Base-by-base conservation (phyloP, 2,113 vertebrate genomes). In the Pelecanus crispus region DNA sequence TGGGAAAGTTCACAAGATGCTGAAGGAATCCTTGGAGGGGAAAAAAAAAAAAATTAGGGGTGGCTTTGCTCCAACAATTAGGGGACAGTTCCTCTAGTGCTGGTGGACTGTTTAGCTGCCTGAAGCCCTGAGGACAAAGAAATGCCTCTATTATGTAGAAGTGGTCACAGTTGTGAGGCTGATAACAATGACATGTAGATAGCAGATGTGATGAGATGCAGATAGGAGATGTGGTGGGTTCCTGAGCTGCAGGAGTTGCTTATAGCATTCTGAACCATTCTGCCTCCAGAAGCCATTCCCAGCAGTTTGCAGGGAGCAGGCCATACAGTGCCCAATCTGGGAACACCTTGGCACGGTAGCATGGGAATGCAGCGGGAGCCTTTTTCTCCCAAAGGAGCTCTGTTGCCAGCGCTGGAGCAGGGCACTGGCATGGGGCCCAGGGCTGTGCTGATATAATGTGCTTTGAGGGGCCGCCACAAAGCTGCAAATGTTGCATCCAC, bases 351-450 rank as follows among this genome's bases (percentile, higher is more conserved):
- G 61, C 25, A 22, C 2, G 4, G 32, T 31, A 65, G 50, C 16
- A 25, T 34, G 45, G 58, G 40, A 83, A 29, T 2, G 10, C 36
- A 45, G 47, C 34, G 42, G 38, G n/a, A 81, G 12, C 56, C 28
- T 34, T 72, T 31, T 77, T 24, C 34, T 90, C 78, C 29, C 56
- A 26, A 6, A 66, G 50, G 26, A 81, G 52, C 62, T 71, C 36
- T 71, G 42, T 59, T 52, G 53, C 17, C 36, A 12, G 32, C 2
- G 1, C 38, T 44, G 42, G 50, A 66, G 36, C 26, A 21, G 26
- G 20, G 29, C 2, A 3, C 45, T 53, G 62, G 16, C 2, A 0
- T 5, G 16, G 28, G 28, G n/a, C 50, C 19, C 18, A 36, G n/a
- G 42, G 31, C 74, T n/a, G 21, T 10, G 19, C 29, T 66, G 79